Conservation (phyloP, 2,113 vertebrate species). For the Myrmecophaga tridactyla region DNA sequence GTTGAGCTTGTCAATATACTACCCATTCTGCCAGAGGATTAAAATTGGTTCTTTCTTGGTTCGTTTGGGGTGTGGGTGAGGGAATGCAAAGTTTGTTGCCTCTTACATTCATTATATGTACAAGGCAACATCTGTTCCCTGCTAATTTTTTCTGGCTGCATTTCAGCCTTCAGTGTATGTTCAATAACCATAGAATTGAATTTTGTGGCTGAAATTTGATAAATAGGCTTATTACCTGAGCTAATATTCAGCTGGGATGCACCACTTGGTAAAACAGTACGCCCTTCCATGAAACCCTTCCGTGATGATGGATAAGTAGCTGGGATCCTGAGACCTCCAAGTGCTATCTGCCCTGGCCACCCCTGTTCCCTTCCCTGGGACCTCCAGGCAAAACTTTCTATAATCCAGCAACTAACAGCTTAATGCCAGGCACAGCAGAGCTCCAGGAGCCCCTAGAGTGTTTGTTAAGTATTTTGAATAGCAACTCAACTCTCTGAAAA, state of each 20-base stretch:
- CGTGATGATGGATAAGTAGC: neutral
- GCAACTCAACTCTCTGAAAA: neutral
- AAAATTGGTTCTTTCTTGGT: constrained; percentile 67
- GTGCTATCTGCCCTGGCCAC: neutral
- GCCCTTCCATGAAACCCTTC: neutral
- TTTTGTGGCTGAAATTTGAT: constrained; percentile 39
- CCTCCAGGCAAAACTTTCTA: neutral
- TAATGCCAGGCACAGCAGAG: neutral
- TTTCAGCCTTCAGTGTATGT: constrained; percentile 44
- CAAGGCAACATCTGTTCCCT: constrained; percentile 70
- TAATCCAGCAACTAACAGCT: neutral
- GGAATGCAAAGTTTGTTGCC: constrained; percentile 57
- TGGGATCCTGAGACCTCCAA: neutral
- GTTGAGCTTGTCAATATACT: constrained; percentile 47
- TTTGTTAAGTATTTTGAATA: neutral
- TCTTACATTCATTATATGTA: constrained; percentile 65
- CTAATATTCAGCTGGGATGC: neutral
- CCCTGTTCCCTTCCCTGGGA: neutral
- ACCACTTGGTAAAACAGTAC: constrained; percentile 49
- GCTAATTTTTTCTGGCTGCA: constrained; percentile 55
- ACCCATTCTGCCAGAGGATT: constrained; percentile 56
- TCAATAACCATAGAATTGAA: constrained; percentile 69
- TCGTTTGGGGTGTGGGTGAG: constrained; percentile 47
- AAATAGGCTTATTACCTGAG: neutral
- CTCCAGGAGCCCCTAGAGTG: neutral